Base-by-base conservation (phyloP, 1,140 invertebrate species). In the Rhynchophorus ferrugineus region DNA sequence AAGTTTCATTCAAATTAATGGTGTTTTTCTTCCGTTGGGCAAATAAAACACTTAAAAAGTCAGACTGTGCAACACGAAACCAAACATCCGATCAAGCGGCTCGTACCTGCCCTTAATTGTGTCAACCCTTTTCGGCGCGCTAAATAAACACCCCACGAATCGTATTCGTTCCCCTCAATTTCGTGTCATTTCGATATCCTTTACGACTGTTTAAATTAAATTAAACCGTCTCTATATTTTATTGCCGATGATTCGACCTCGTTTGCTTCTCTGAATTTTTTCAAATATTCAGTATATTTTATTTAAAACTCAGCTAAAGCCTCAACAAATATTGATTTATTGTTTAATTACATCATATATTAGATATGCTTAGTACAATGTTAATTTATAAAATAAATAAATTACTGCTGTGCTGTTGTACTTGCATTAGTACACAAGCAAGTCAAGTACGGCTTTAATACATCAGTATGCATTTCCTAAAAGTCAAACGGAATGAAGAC, bases 141-240 rank as follows among this genome's bases (percentile, higher is more conserved):
- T 42, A 18, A 17, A 34, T 34, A 49, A 42, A 49, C 38, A 41
- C 20, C 18, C 36, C 16, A 18, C 33, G 47, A 49, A 49, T 49
- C 38, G 47, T 59, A 59, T 55, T 47, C 43, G 54, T 59, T 56
- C 54, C 57, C 57, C 54, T 59, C 49, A 59, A 59, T 56, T 59
- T 56, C 49, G 39, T 59, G 57, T 59, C 57, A 49, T 56, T 59
- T 59, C 37, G 46, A 52, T 48, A 51, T 44, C 53, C 38, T 53
- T 59, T 49, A 49, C 47, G 24, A 8, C 41, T 43, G 20, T 43
- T 9, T 37, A n/a, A n/a, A 3, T 37, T 16, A 9, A 37, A n/a
- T 5, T 37, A 5, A 37, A 37, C 9, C n/a, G 6, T 33, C 29
- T 33, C 6, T n/a, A 33, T 13, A 3, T 36, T 36, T 6, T 36